Evolutionary conservation across 2,888 invertebrate genomes (phyloP), one percentile per base, ranked within the genome.

Genomic region (Phasia obesa): DNA sequence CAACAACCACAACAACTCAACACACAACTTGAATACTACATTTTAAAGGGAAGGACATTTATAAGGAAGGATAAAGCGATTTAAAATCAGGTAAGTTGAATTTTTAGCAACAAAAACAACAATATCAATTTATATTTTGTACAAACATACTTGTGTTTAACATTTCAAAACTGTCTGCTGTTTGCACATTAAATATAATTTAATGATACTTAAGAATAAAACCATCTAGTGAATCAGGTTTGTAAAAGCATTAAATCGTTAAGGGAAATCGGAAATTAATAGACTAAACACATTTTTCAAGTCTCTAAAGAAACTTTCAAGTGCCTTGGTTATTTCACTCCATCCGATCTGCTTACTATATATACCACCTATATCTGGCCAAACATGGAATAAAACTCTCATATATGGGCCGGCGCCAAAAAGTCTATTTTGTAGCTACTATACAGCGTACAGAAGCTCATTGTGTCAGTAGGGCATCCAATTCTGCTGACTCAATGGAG

Each of bases 111-210:
- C 38, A 47, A 23, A 42, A 53, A 65, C 3, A 67, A 42, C 25
- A 67, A 67, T 25, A 74, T 67, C 49, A 49, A 67, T 59, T 74
- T 75, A 57, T 49, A 65, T 57, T 65, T 49, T 25, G 19, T 25
- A 25, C 31, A 57, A 27, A 4, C 25, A 57, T 27, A 4, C 15
- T n/a, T n/a, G n/a, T n/a, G n/a, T n/a, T 55, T 55, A 55, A 47
- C 21, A 7, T 69, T 47, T 35, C 21, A 55, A 74, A 71, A 44
- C 23, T 64, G 74, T 75, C 74, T 75, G 47, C 57, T 65, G 47
- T 70, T 70, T 70, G 27, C 57, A 57, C 47, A 75, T 75, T 75
- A 65, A 65, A 75, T 75, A 47, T 73, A 51, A 70, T 31, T 47
- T 49, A 51, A 62, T 64, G 31, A 74, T 65, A 35, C 74, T 75